Base-by-base conservation (phyloP, 2,888 invertebrate genomes). In the Ophioninae sp. region DNA sequence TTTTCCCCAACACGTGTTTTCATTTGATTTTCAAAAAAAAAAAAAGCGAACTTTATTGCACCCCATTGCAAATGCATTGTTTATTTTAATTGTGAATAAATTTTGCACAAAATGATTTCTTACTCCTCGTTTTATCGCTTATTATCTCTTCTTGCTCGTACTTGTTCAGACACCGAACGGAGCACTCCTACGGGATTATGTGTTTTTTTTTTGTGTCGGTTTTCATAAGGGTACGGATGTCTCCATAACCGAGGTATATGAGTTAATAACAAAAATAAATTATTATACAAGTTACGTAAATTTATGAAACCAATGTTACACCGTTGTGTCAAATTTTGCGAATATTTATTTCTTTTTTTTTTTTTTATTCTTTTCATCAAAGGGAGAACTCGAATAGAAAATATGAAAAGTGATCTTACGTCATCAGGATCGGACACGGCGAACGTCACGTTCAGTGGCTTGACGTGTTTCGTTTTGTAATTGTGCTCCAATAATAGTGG, bases 401-500 rank as follows among this genome's bases (percentile, higher is more conserved):
- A 79, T 13, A 64, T 58, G 17, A 22, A 44, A 69, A 13, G 69
- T 44, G 58, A 65, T 64, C 87, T 93, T 93, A 96, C 96, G 95
- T 97, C 97, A 85, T 97, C 96, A 75, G 96, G 94, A 90, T 97
- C 96, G 0, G 97, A 97, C 82, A 98, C 94, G 1, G 98, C 96
- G 93, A 98, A 98, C 0, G 97, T 97, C 0, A 98, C 97, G 90
- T 97, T 98, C 85, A 98, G 94, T 2, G 97, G 97, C 88, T 96
- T 96, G 88, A 96, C 95, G 84, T 96, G 95, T 91, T 97, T 97
- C 82, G 96, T 96, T 94, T 97, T 97, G 91, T 97, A 97, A 92
- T 97, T 97, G 91, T 98, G 97, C 89, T 97, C 97, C 77, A 98
- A 95, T 61, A 99, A 94, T 85, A 98, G 94, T 0, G 99, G 99